Conservation (phyloP, 2,797 vertebrate genomes). For the Myripristis jacobus region DNA sequence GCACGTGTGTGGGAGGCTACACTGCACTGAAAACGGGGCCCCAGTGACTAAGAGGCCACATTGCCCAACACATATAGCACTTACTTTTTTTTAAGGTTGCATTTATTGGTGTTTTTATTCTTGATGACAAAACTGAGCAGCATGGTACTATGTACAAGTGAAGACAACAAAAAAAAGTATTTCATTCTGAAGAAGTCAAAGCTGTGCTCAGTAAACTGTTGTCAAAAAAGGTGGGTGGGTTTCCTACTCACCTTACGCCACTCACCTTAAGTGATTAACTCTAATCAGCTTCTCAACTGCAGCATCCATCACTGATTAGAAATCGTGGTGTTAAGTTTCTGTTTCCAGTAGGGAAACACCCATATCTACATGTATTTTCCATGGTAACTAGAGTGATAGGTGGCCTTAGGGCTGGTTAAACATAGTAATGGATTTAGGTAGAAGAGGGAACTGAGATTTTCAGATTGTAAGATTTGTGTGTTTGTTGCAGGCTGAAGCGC, state of each 20-base stretch:
- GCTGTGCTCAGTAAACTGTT: too few species aligned
- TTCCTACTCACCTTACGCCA: too few species aligned
- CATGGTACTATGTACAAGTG: too few species aligned
- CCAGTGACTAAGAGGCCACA: constrained; percentile 11
- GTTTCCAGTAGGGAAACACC: neutral
- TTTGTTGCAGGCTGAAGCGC: constrained; percentile 83
- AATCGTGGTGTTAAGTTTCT: constrained; percentile 7
- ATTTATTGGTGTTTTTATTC: too few species aligned
- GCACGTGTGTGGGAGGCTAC: constrained; percentile 11
- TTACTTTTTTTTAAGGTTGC: too few species aligned
- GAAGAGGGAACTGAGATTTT: neutral
- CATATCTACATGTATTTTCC: neutral
- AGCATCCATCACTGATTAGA: constrained; percentile 33
- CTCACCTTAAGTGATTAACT: constrained; percentile 7
- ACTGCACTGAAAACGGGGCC: neutral
- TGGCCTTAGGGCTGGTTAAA: too few species aligned
- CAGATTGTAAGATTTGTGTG: neutral
- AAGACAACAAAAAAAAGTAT: too few species aligned
- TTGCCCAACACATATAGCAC: neutral
- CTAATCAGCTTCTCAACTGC: constrained; percentile 5
- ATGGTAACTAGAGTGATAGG: neutral
- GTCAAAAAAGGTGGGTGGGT: too few species aligned
- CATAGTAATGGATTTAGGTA: neutral
- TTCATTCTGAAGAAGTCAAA: too few species aligned
- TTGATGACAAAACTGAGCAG: too few species aligned